These are phyloP conservation scores for Meloe dianella DNA, from an alignment of 2,888 invertebrate genomes.

Conservation along the genomic window DNA sequence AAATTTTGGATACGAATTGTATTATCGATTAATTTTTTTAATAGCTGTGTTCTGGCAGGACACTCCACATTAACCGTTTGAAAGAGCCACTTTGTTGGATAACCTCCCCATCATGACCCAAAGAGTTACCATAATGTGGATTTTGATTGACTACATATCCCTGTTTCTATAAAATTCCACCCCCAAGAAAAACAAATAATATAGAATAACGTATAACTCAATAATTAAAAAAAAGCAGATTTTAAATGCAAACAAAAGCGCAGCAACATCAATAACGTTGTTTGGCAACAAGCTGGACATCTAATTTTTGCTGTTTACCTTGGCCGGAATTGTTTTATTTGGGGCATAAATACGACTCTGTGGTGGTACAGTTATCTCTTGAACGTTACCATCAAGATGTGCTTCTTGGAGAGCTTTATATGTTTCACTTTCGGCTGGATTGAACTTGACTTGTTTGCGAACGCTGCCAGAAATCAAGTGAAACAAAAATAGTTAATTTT, in stretches of 20 bases:
- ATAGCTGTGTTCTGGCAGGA: constrained; percentile 75
- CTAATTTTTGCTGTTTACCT: constrained; percentile 47
- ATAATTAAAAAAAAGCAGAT: neutral
- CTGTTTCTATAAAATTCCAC: constrained; percentile 50
- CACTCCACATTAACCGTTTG: constrained; percentile 90
- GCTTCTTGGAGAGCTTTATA: constrained; percentile 86
- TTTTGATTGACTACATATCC: constrained; percentile 48
- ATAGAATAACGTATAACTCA: neutral
- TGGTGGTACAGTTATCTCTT: constrained; percentile 74
- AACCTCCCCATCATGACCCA: constrained; percentile 74
- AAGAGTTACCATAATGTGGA: constrained; percentile 63
- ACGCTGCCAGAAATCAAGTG: constrained; percentile 40
- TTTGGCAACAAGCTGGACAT: constrained; percentile 26
- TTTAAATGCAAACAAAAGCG: constrained; percentile 4
- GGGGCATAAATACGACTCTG: constrained; percentile 80
- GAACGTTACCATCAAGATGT: constrained; percentile 67
- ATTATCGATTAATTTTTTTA: constrained; percentile 41
- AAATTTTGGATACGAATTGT: neutral
- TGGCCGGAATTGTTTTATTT: constrained; percentile 57
- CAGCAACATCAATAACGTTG: constrained; percentile 18
- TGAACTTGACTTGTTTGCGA: constrained; percentile 78
- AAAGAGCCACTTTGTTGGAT: constrained; percentile 93
- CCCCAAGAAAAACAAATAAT: neutral
- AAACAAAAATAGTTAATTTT: neutral
- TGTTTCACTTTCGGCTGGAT: constrained; percentile 88